Conservation (phyloP, 2,113 vertebrate genomes). For the Zingel zingel region DNA sequence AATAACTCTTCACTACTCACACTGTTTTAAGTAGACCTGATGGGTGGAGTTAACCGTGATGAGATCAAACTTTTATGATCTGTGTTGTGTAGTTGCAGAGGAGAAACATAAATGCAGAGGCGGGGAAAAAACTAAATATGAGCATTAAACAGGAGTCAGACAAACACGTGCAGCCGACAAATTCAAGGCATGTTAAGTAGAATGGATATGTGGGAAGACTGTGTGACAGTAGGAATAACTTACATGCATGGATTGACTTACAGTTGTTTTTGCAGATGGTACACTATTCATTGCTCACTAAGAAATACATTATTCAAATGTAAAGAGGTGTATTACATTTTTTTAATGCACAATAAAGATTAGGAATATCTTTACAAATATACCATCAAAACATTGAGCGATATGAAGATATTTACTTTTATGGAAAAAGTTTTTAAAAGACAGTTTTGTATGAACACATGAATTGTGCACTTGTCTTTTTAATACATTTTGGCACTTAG, state of each 20-base stretch:
- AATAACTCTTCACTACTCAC: not conserved
- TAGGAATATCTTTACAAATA: not conserved
- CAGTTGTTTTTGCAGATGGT: conserved; percentile 68
- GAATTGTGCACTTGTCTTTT: not conserved
- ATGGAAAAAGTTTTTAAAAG: not conserved
- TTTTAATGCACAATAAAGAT: conserved; percentile 24
- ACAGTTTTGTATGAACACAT: not conserved
- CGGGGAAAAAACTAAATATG: not conserved
- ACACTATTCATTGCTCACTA: conserved; percentile 45
- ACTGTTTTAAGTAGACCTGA: not conserved
- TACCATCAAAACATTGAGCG: not conserved
- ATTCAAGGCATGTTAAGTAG: conserved; percentile 53
- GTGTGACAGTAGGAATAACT: conserved; percentile 76
- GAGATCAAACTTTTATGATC: conserved; percentile 51
- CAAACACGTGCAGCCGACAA: conserved; percentile 44
- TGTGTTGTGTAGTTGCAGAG: conserved; percentile 7
- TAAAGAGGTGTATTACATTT: conserved; percentile 16
- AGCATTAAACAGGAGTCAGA: conserved; percentile 50
- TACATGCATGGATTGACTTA: conserved; percentile 76
- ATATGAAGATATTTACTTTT: not conserved
- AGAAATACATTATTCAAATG: conserved; percentile 49
- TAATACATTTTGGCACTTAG: not conserved
- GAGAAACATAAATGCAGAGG: conserved; percentile 20
- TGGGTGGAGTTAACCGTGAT: conserved; percentile 30
- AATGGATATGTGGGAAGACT: conserved; percentile 68